phyloP scores from a whole-genome alignment of 2,888 invertebrate species.

The Ichneumoninae sp. region DNA sequence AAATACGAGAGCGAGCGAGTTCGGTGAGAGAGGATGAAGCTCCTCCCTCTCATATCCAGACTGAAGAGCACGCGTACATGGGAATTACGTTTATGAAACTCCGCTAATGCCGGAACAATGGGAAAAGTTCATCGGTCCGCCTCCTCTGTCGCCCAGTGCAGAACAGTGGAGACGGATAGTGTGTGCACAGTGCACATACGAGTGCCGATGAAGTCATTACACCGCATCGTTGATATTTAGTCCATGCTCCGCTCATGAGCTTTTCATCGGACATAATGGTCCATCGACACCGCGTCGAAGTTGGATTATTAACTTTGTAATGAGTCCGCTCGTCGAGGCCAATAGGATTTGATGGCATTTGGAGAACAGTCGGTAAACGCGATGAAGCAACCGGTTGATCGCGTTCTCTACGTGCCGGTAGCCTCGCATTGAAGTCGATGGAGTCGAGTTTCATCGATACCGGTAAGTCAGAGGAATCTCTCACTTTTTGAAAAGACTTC shows the following conservation, averaged over 20 bases:
- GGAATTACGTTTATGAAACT: slow-evolving; percentile 80
- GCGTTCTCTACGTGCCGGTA: background rate
- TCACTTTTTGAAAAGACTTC: too few relatives aligned
- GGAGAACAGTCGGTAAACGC: background rate
- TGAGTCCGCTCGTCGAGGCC: background rate
- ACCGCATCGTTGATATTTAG: slow-evolving; percentile 26
- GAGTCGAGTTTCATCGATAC: background rate
- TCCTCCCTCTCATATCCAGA: slow-evolving; percentile 67
- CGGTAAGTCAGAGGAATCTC: background rate
- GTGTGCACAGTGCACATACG: background rate
- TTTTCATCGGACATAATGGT: slow-evolving; percentile 12
- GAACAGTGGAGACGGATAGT: slow-evolving; percentile 42
- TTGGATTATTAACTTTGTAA: slow-evolving; percentile 13
- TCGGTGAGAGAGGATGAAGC: slow-evolving; percentile 39
- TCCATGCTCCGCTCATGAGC: background rate
- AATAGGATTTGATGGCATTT: slow-evolving; percentile 1
- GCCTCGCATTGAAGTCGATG: background rate
- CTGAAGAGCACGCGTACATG: slow-evolving; percentile 68
- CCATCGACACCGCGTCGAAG: background rate
- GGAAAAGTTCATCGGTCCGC: slow-evolving; percentile 57
- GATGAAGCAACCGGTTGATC: background rate
- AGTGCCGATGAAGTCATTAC: slow-evolving; percentile 40
- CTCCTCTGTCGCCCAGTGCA: background rate
- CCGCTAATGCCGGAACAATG: slow-evolving; percentile 77
- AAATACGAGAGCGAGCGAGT: slow-evolving; percentile 72